Evolutionary conservation across 2,113 vertebrate species (phyloP), one percentile per base, ranked within the genome.

Genomic region (Phodopus roborovskii): DNA sequence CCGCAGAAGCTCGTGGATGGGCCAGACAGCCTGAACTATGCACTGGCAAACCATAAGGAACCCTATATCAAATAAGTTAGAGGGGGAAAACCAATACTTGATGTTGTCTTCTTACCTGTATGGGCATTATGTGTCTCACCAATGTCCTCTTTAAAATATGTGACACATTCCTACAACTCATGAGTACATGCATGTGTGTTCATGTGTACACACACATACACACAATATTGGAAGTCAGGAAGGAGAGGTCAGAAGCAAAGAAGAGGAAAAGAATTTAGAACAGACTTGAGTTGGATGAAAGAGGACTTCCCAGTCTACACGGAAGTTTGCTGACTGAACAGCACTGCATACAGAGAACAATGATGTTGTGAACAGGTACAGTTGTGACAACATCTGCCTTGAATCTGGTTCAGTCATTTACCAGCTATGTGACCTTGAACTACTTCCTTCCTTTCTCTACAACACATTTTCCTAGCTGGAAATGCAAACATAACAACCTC

Each of bases 371-470:
- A 39, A 53, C 19, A 15, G 50, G 50, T 10, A 73, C 26, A 74
- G 0, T 90, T 3, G 42, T 58, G 53, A 56, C 68, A 68, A 79
- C 7, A 64, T 58, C 13, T 42, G 15, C 7, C 45, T 85, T 92
- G 39, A 90, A 68, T 94, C 62, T 64, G 68, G 84, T 88, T 95
- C 71, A 95, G 74, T 86, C 70, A 62, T 20, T 94, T 73, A 60
- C 19, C 56, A 92, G 87, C 42, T 58, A 95, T 58, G 42, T 79
- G 73, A 95, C 85, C 39, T 95, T 87, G 62, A 96, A 71, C 36
- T 79, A 33, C 3, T 86, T 96, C 58, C n/a, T 86, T 92, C 64
- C 42, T 92, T 9, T 87, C 56, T 75, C 7, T 16, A 7, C 50
- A 36, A n/a, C 48, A 94, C 71, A 60, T 33, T 92, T 96, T 94